These are phyloP conservation scores for Spodoptera littoralis DNA, from an alignment of 2,888 invertebrate genomes.

Conservation along the genomic window DNA sequence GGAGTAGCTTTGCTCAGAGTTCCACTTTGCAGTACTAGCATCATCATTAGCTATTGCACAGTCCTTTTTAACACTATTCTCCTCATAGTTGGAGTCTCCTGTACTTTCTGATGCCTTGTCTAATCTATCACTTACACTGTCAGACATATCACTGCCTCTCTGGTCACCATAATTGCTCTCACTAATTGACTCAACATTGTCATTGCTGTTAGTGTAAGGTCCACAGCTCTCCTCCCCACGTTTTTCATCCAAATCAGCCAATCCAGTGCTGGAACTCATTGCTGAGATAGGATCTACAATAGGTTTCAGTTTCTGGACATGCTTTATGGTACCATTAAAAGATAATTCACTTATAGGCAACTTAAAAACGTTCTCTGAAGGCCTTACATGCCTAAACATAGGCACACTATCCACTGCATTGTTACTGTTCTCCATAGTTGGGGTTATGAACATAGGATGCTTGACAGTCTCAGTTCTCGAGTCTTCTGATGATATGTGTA, in stretches of 20 bases:
- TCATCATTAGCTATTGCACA: slow-evolving; percentile 61
- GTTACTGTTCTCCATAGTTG: slow-evolving; percentile 87
- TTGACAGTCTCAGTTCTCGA: slow-evolving; percentile 74
- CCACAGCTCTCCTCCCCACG: slow-evolving; percentile 54
- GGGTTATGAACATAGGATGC: slow-evolving; percentile 81
- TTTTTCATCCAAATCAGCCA: slow-evolving; percentile 67
- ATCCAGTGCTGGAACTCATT: slow-evolving; percentile 68
- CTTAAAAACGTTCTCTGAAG: slow-evolving; percentile 80
- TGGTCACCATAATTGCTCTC: slow-evolving; percentile 58
- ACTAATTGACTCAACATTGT: slow-evolving; percentile 49
- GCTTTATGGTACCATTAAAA: slow-evolving; percentile 85
- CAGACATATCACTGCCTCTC: slow-evolving; percentile 61
- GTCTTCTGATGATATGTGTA: slow-evolving; percentile 78
- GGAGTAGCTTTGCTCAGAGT: slow-evolving; percentile 80
- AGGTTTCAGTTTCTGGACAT: slow-evolving; percentile 83
- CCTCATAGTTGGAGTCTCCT: slow-evolving; percentile 76
- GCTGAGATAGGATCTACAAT: slow-evolving; percentile 83
- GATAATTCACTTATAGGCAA: slow-evolving; percentile 83
- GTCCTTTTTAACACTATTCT: slow-evolving; percentile 66
- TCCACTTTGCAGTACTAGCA: slow-evolving; percentile 75
- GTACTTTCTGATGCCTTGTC: slow-evolving; percentile 76
- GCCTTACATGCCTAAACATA: slow-evolving; percentile 76
- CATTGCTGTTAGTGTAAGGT: slow-evolving; percentile 46
- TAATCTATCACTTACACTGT: slow-evolving; percentile 63
- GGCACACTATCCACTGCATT: slow-evolving; percentile 86